Evolutionary conservation across 2,113 vertebrate species (phyloP).

Genomic region (Aspidoscelis tigris): DNA sequence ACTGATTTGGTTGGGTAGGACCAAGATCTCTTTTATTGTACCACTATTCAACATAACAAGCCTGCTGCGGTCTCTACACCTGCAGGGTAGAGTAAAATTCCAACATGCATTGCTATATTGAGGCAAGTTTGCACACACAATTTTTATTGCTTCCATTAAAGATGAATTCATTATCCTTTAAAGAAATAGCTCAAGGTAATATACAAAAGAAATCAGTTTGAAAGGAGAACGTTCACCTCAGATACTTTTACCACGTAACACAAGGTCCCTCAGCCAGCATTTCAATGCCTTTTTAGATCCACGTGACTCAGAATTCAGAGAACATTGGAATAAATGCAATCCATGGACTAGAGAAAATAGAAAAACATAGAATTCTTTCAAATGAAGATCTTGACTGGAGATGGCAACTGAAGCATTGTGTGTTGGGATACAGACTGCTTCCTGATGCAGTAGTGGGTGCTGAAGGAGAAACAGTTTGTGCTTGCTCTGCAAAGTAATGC

Average conservation of each 20-base stretch:
- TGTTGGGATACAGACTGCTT: neutral
- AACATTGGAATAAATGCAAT: neutral
- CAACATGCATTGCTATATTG: neutral
- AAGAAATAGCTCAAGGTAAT: neutral
- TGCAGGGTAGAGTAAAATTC: too few relatives aligned
- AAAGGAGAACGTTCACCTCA: neutral
- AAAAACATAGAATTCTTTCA: neutral
- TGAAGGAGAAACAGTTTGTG: neutral
- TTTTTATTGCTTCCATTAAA: neutral
- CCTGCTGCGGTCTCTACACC: neutral
- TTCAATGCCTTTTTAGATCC: neutral
- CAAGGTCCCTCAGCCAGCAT: neutral
- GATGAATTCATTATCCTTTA: neutral
- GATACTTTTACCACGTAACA: neutral
- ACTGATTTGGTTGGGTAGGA: too few relatives aligned
- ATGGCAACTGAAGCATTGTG: neutral
- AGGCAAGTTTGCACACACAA: neutral
- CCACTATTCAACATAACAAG: too few relatives aligned
- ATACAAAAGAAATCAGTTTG: neutral
- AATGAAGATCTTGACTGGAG: neutral
- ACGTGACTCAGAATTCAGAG: slow-evolving; percentile 1
- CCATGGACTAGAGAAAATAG: neutral
- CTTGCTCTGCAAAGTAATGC: slow-evolving; percentile 11
- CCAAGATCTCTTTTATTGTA: too few relatives aligned
- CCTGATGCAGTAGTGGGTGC: neutral